Percentiles rank a stretch among this genome's conserved stretches.
phyloP scores from a whole-genome alignment of 2,113 vertebrate genomes.

The Muntiacus muntjak region DNA sequence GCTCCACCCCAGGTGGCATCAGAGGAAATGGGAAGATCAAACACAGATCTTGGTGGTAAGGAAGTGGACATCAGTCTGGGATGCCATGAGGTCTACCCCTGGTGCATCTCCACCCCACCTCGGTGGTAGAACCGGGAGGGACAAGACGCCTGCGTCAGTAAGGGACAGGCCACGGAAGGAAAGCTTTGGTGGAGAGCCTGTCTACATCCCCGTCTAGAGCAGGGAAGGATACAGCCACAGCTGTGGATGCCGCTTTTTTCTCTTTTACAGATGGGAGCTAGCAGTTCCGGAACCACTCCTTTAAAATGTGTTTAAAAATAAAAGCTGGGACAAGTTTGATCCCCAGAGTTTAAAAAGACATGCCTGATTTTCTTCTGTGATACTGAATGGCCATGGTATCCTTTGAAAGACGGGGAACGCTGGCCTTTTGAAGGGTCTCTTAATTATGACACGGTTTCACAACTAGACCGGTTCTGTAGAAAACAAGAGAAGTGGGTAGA shows the following conservation, averaged over 20 bases:
- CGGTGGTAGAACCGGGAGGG: rapidly evolving
- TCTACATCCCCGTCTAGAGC: neutral
- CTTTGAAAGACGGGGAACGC: rapidly evolving
- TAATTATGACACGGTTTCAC: neutral
- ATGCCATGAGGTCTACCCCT: neutral
- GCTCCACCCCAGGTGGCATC: neutral
- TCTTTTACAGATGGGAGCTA: neutral
- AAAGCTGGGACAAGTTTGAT: neutral
- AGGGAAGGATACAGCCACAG: neutral
- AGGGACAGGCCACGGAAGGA: neutral
- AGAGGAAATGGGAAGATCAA: neutral
- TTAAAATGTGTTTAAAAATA: neutral
- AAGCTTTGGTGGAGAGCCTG: neutral
- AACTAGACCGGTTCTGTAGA: neutral
- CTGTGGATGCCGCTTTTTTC: neutral
- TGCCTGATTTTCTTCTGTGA: neutral
- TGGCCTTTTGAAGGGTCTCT: neutral
- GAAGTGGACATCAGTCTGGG: neutral
- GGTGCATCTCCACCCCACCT: neutral
- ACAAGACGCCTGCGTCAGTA: rapidly evolving
- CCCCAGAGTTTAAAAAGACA: neutral
- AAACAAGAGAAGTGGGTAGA: neutral
- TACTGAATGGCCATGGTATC: neutral
- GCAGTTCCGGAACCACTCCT: neutral
- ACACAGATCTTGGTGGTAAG: neutral